Evolutionary conservation across 2,797 vertebrate species (phyloP).

Genomic region (Coccyzus lansbergi): DNA sequence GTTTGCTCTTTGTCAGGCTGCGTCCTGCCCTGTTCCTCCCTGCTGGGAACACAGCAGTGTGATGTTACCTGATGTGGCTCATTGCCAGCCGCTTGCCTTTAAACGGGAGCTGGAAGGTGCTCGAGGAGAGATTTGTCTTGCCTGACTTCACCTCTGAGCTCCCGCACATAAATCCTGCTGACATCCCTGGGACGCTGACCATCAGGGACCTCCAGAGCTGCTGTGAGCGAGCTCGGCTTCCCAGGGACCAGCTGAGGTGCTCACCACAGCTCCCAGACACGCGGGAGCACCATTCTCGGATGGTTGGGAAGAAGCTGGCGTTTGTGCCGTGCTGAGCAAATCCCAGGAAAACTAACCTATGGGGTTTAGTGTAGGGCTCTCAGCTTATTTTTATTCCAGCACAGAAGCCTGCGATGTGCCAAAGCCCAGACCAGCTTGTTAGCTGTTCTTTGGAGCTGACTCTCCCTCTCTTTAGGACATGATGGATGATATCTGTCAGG

Average conservation of each 20-base stretch:
- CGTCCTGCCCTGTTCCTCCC: background rate
- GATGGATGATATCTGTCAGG: conserved; percentile 97
- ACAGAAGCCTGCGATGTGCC: background rate
- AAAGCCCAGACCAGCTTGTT: background rate
- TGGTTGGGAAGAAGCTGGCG: background rate
- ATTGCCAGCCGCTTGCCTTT: background rate
- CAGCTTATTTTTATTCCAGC: background rate
- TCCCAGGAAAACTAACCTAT: background rate
- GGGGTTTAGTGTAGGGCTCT: rapidly evolving
- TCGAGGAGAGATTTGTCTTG: background rate
- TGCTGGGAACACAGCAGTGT: background rate
- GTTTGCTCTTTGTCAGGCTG: background rate
- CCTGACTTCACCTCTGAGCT: background rate
- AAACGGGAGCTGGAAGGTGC: background rate
- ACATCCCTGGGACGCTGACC: background rate
- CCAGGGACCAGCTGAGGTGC: background rate
- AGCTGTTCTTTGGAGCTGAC: background rate
- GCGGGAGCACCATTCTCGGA: background rate
- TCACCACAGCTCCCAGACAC: background rate
- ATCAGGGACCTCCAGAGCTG: background rate
- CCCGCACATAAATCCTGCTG: background rate
- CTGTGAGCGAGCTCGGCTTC: background rate
- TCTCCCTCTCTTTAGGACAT: conserved; percentile 83
- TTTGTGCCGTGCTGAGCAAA: background rate
- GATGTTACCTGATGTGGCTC: background rate